Evolutionary conservation across 2,797 vertebrate genomes (phyloP).

Genomic region (Neoniphon sammara): DNA sequence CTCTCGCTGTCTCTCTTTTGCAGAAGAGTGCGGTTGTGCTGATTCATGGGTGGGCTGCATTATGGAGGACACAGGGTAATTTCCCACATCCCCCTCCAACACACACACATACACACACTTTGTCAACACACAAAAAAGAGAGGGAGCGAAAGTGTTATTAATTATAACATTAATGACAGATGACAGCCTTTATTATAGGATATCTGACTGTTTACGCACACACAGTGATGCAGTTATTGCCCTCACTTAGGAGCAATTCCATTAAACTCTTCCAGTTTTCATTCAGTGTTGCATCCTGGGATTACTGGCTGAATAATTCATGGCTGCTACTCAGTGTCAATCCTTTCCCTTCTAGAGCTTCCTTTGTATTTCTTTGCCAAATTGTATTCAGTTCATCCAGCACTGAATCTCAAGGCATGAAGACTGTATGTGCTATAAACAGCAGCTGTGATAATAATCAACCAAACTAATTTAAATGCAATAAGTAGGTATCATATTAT

Average conservation of each 20-base stretch:
- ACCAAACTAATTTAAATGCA: no score
- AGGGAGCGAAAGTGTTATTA: neutral
- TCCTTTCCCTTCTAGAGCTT: neutral
- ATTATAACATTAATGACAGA: neutral
- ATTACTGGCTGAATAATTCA: neutral
- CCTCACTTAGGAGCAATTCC: constrained; percentile 17
- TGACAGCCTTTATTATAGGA: neutral
- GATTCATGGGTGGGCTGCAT: constrained; percentile 95
- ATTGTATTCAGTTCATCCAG: neutral
- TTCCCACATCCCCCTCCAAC: constrained; percentile 13
- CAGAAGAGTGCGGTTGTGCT: constrained; percentile 94
- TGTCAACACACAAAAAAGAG: neutral
- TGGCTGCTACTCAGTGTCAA: neutral
- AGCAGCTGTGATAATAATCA: no score
- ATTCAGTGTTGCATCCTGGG: neutral
- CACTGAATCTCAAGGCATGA: neutral
- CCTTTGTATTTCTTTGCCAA: neutral
- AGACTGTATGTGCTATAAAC: neutral
- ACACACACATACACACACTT: constrained; percentile 13
- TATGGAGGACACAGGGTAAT: constrained; percentile 99
- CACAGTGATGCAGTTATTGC: constrained; percentile 7
- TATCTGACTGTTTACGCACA: constrained; percentile 1
- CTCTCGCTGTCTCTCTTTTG: constrained; percentile 46
- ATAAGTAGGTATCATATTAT: no score
- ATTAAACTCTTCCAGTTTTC: constrained; percentile 1